Base-by-base conservation (phyloP, 2,113 vertebrate species). In the Morone chrysops region DNA sequence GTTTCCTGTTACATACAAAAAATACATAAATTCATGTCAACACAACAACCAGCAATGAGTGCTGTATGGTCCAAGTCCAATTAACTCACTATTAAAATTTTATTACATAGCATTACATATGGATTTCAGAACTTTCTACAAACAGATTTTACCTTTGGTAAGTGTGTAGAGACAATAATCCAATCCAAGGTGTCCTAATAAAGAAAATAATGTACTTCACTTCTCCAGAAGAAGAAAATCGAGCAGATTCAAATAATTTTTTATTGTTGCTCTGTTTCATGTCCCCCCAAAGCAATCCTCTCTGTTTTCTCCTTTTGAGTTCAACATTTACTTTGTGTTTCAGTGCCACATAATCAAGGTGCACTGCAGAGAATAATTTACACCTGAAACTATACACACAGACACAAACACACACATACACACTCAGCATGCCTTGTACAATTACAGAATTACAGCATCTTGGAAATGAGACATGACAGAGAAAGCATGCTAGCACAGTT, bases 391-490 rank as follows among this genome's bases (percentile, higher is more conserved):
- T 25, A 75, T 4, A 61, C 9, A 68, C 22, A 48, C 75, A 59
- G 22, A 54, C 43, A 84, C 50, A 77, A 38, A 72, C 41, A 70
- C 22, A 79, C 65, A 75, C 59, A 71, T 18, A 41, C 51, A 47
- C 22, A 13, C 31, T 59, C 72, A 60, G 17, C 63, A 72, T 62
- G 73, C 45, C 80, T 84, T 93, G 90, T 91, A 90, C 90, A 92
- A 92, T 94, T 92, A 93, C 87, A 87, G 87, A 92, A 86, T 92
- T 89, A 92, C 89, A 93, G 81, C 78, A 79, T 80, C 78, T 79
- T 81, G 90, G 85, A 93, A 91, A 94, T 94, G 84, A 91, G 90
- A 94, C 93, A 94, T 92, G 92, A 90, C 91, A 93, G 80, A 88
- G 69, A 60, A 80, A 91, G 78, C 78, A 75, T 82, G 75, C 54